Evolutionary conservation across 1,140 invertebrate species (phyloP).

Genomic region (Paraescarpia echinospica): DNA sequence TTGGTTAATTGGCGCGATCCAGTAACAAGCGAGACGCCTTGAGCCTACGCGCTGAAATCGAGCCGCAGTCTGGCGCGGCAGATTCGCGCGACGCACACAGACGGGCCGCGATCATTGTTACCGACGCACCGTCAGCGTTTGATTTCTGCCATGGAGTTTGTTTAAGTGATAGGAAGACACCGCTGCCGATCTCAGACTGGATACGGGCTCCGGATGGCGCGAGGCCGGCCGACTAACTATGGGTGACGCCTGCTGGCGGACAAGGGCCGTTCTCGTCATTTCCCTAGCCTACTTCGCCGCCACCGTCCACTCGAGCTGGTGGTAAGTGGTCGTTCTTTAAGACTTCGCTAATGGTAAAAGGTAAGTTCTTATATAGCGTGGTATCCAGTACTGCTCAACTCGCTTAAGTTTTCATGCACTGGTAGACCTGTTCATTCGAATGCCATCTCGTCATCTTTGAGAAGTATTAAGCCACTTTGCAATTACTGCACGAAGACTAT

Average conservation of each 20-base stretch:
- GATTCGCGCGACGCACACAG: background rate
- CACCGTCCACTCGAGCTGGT: background rate
- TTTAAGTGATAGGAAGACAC: background rate
- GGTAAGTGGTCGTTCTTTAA: background rate
- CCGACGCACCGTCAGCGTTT: background rate
- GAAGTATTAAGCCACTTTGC: no score
- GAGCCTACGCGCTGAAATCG: background rate
- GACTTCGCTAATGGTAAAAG: background rate
- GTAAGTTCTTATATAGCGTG: no score
- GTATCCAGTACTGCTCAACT: no score
- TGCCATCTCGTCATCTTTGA: no score
- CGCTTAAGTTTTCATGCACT: no score
- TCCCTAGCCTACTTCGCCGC: background rate
- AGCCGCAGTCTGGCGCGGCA: background rate
- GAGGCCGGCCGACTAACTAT: background rate
- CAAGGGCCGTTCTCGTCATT: background rate
- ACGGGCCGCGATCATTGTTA: background rate
- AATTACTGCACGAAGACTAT: no score
- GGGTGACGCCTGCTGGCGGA: background rate
- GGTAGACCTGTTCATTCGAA: no score
- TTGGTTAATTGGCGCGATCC: background rate
- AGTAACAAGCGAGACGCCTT: background rate
- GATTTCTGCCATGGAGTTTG: background rate
- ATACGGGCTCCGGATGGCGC: background rate
- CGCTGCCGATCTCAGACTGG: background rate